Evolutionary conservation across 1,140 invertebrate species (phyloP).

Genomic region (Drosophila repletoides): DNA sequence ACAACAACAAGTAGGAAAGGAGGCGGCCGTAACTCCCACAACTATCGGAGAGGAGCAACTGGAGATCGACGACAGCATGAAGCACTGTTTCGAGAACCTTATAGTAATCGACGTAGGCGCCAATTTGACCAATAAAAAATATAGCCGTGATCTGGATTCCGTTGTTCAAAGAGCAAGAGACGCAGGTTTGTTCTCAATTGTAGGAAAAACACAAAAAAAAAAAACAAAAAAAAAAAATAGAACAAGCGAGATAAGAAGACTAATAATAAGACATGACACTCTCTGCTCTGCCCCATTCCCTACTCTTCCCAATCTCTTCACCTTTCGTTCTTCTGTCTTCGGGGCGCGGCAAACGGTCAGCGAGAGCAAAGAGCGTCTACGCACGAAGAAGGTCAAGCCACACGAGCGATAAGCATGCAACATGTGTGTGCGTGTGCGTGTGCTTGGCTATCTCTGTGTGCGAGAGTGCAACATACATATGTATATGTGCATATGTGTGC

Average conservation of each 20-base stretch:
- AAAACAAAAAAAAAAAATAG: conserved; percentile 4
- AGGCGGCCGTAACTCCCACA: conserved; percentile 28
- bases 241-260: conserved; percentile 36
- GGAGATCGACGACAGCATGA: conserved; percentile 70
- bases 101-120: conserved; percentile 96
- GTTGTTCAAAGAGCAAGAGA: conserved; percentile 96
- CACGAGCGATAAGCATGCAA: conserved; percentile 39
- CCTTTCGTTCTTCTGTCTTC: conserved; percentile 35
- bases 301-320: conserved; percentile 14
- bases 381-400: conserved; percentile 50
- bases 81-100: conserved; percentile 90
- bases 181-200: conserved; percentile 86
- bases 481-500: conserved; percentile 29
- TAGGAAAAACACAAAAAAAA: conserved; percentile 1
- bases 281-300: no score
- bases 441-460: conserved; percentile 20
- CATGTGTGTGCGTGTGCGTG: conserved; percentile 27
- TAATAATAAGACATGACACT: conserved; percentile 46
- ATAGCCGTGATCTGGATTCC: conserved; percentile 94
- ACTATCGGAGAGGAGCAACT: conserved; percentile 55
- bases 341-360: conserved; percentile 56
- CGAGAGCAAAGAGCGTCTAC: conserved; percentile 16
- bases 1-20: conserved; percentile 42
- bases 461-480: not conserved
- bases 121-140: conserved; percentile 98